Evolutionary conservation across 2,888 invertebrate species (phyloP).

Genomic region (Gastrophysa polygoni): DNA sequence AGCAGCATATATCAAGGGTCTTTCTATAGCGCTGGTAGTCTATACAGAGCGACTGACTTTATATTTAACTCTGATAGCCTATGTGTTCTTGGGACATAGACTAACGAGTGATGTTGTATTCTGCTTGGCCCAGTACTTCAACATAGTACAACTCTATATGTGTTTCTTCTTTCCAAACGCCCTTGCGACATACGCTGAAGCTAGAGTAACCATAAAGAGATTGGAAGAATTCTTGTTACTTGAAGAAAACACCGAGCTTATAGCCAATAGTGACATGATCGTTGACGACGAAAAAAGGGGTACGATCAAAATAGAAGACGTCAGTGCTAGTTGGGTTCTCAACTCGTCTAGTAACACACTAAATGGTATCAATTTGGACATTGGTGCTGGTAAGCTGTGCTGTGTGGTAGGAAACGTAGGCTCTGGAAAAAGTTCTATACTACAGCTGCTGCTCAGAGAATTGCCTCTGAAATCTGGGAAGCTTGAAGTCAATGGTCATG

Average conservation of each 20-base stretch:
- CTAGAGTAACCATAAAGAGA: slow-evolving; percentile 43
- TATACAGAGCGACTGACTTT: slow-evolving; percentile 85
- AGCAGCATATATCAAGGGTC: slow-evolving; percentile 70
- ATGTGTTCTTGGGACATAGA: slow-evolving; percentile 68
- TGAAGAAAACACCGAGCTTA: slow-evolving; percentile 36
- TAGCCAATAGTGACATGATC: slow-evolving; percentile 24
- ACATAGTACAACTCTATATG: slow-evolving; percentile 63
- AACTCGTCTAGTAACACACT: slow-evolving; percentile 52
- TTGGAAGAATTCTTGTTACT: slow-evolving; percentile 45
- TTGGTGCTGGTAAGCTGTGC: slow-evolving; percentile 56
- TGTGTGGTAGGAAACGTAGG: slow-evolving; percentile 68
- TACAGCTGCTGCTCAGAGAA: slow-evolving; percentile 75
- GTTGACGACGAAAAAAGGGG: slow-evolving; percentile 44
- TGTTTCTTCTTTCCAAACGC: slow-evolving; percentile 44
- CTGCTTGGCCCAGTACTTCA: slow-evolving; percentile 78
- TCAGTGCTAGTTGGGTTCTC: slow-evolving; percentile 44
- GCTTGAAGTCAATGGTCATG: slow-evolving; percentile 65
- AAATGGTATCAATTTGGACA: slow-evolving; percentile 58
- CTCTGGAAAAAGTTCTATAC: slow-evolving; percentile 70
- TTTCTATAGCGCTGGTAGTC: slow-evolving; percentile 69
- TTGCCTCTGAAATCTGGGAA: slow-evolving; percentile 67
- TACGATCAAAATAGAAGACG: slow-evolving; percentile 35
- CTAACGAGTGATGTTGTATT: slow-evolving; percentile 70
- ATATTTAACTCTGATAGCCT: slow-evolving; percentile 79
- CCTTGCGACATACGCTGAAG: slow-evolving; percentile 43